Percentiles rank a stretch among this genome's conserved stretches.
These are phyloP conservation scores for Sphaeramia orbicularis DNA, from an alignment of 2,797 vertebrate species.

Conservation along the genomic window DNA sequence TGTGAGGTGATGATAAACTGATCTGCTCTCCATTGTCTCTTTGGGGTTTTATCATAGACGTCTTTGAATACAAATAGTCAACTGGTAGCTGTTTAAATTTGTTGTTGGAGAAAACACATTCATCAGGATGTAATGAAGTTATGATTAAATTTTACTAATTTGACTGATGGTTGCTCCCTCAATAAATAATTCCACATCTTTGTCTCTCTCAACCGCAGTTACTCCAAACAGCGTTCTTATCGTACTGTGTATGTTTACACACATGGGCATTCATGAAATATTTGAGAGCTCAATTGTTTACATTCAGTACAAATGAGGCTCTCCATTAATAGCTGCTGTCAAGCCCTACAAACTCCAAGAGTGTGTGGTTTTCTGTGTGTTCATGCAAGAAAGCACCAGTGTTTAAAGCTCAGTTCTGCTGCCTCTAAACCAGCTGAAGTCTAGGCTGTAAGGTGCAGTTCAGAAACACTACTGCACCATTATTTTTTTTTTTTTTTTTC, in stretches of 20 bases:
- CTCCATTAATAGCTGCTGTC: slow-evolving; percentile 78
- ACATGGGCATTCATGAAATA: slow-evolving; percentile 71
- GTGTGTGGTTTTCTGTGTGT: slow-evolving; percentile 29
- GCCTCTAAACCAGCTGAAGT: slow-evolving; percentile 60
- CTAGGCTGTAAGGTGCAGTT: slow-evolving; percentile 44
- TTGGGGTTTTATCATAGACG: slow-evolving; percentile 13
- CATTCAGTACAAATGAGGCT: slow-evolving; percentile 76
- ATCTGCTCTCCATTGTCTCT: slow-evolving; percentile 31
- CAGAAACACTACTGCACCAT: slow-evolving; percentile 36
- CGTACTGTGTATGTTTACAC: slow-evolving; percentile 69
- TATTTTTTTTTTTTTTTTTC: no score
- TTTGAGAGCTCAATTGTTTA: slow-evolving; percentile 76
- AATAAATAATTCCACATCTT: slow-evolving; percentile 64
- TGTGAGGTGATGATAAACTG: slow-evolving; percentile 52
- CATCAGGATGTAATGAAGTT: slow-evolving; percentile 60
- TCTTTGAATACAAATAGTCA: slow-evolving; percentile 23
- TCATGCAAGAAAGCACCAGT: slow-evolving; percentile 49
- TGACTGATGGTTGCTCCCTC: slow-evolving; percentile 61
- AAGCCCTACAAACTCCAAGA: slow-evolving; percentile 52
- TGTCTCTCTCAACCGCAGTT: slow-evolving; percentile 47
- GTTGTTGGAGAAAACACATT: slow-evolving; percentile 44
- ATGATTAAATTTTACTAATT: slow-evolving; percentile 64
- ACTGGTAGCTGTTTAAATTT: slow-evolving; percentile 48
- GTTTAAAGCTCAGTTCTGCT: slow-evolving; percentile 55
- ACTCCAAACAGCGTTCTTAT: slow-evolving; percentile 67